Evolutionary conservation across 2,797 vertebrate genomes (phyloP).

Genomic region (Bryconaethiops microstoma): DNA sequence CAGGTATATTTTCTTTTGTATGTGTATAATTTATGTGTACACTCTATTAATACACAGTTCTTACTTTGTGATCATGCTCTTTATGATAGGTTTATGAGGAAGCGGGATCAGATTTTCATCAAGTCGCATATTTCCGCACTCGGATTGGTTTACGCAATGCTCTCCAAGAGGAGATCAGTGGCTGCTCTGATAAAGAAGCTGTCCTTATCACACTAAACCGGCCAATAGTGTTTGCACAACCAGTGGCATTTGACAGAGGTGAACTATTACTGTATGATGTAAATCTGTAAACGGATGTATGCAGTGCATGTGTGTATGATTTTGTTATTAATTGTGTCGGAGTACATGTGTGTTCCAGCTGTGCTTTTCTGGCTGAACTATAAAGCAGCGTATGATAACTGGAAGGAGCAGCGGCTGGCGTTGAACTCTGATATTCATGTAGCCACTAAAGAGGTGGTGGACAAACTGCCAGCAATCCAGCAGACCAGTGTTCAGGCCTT

Average conservation of each 20-base stretch:
- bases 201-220: slow-evolving; percentile 97
- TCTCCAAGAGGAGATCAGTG: slow-evolving; percentile 94
- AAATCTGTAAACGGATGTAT: background rate
- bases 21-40: background rate
- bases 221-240: slow-evolving; percentile 97
- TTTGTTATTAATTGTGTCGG: background rate
- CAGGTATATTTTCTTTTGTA: slow-evolving; percentile 77
- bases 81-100: slow-evolving; percentile 94
- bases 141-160: slow-evolving; percentile 96
- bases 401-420: slow-evolving; percentile 97
- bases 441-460: slow-evolving; percentile 98
- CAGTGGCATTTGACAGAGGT: slow-evolving; percentile 98
- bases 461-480: slow-evolving; percentile 97
- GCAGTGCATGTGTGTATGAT: background rate
- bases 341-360: slow-evolving; percentile 74
- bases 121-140: slow-evolving; percentile 98
- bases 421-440: slow-evolving; percentile 97
- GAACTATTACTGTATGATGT: slow-evolving; percentile 26
- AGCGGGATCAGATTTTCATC: slow-evolving; percentile 98
- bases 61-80: background rate
- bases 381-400: slow-evolving; percentile 98
- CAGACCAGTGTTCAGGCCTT: slow-evolving; percentile 97
- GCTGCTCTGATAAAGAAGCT: slow-evolving; percentile 94
- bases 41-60: background rate
- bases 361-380: slow-evolving; percentile 99